Conservation (phyloP, 2,113 vertebrate species). For the Semicossyphus pulcher region DNA sequence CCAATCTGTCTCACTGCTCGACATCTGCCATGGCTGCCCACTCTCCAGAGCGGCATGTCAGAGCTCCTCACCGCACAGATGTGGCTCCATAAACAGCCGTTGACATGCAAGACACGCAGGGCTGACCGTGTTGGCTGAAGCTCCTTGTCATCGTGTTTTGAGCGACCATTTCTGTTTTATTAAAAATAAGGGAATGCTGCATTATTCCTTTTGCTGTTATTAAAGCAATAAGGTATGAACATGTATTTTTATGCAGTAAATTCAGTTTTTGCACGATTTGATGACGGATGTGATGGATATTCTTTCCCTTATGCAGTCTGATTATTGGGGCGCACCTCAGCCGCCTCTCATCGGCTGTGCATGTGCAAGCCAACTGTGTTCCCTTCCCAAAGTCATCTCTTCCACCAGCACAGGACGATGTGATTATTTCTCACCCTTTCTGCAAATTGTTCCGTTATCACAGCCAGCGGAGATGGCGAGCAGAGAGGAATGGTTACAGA, state of each 20-base stretch:
- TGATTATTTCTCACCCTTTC: constrained; percentile 78
- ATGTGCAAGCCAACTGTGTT: constrained; percentile 33
- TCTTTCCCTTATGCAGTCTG: neutral
- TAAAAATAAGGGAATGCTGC: neutral
- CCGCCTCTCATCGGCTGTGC: constrained; percentile 17
- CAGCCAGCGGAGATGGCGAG: constrained; percentile 56
- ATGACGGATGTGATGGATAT: neutral
- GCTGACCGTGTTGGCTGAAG: constrained; percentile 13
- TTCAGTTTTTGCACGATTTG: no score
- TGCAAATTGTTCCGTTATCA: constrained; percentile 79
- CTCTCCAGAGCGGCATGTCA: constrained; percentile 28
- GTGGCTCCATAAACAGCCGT: constrained; percentile 49
- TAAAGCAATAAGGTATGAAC: neutral
- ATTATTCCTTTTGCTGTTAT: neutral
- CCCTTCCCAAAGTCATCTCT: constrained; percentile 73
- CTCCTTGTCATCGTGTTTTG: neutral
- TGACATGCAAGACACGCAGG: constrained; percentile 35
- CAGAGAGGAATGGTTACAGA: constrained; percentile 60
- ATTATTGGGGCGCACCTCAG: constrained; percentile 9
- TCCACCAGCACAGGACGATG: constrained; percentile 64
- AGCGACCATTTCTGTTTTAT: constrained; percentile 7
- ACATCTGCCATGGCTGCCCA: constrained; percentile 60
- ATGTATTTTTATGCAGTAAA: neutral
- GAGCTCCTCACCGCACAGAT: constrained; percentile 44
- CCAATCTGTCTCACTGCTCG: constrained; percentile 49